Evolutionary conservation across 2,888 invertebrate genomes (phyloP).

Genomic region (Andrena hattorfiana): DNA sequence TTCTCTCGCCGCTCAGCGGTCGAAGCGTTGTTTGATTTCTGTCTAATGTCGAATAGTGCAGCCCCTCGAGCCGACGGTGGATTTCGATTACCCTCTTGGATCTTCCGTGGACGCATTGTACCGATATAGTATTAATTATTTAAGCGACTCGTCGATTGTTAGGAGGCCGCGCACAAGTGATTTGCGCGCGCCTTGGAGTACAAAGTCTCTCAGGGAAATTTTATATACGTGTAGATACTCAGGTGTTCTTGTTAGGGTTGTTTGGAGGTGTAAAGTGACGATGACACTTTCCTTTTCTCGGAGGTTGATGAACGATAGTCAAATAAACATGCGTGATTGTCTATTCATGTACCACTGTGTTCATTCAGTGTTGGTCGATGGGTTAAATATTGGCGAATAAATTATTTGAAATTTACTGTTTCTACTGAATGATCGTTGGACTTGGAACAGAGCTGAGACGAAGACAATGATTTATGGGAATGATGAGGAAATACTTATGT

Average conservation of each 20-base stretch:
- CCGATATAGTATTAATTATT: slow-evolving; percentile 49
- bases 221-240: slow-evolving; percentile 39
- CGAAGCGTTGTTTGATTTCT: neutral
- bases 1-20: too few relatives aligned
- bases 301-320: slow-evolving; percentile 47
- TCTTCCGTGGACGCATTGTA: slow-evolving; percentile 31
- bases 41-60: slow-evolving; percentile 4
- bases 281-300: neutral
- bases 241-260: slow-evolving; percentile 27
- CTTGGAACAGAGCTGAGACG: neutral
- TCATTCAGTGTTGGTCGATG: slow-evolving; percentile 19
- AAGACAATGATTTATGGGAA: neutral
- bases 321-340: slow-evolving; percentile 63
- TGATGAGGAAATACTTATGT: neutral
- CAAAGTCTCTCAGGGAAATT: slow-evolving; percentile 70
- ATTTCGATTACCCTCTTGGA: slow-evolving; percentile 4
- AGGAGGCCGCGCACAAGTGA: slow-evolving; percentile 10
- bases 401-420: slow-evolving; percentile 15
- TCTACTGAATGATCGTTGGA: neutral
- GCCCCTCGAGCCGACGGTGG: slow-evolving; percentile 2
- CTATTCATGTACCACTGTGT: slow-evolving; percentile 57
- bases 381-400: slow-evolving; percentile 32
- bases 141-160: slow-evolving; percentile 25
- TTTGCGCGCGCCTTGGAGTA: slow-evolving; percentile 51
- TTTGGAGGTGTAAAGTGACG: slow-evolving; percentile 16